Base-by-base conservation (phyloP, 2,797 vertebrate genomes). In the Myotis pilosus region DNA sequence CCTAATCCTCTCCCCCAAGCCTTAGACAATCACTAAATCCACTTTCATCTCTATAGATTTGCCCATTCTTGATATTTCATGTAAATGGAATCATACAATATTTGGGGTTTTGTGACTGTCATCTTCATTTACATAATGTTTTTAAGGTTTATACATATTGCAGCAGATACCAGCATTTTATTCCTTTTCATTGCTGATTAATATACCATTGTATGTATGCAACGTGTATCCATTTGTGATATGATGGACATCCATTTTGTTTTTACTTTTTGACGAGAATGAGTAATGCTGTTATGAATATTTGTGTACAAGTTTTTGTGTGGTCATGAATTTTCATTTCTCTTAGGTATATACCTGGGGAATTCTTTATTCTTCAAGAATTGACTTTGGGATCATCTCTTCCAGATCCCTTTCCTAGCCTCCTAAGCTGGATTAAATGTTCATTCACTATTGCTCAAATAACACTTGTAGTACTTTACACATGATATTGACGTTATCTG, bases 111-210 rank as follows among this genome's bases (percentile, higher is more conserved):
- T 92, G 49, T 92, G 66, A 91, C 30, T 89, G 49, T 30, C 53
- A 80, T 92, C 69, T 94, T 95, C 5, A 72, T 19, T 95, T 88
- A 49, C 62, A 30, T 89, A 33, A 51, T 91, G 25, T 89, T 91
- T 96, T 95, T 81, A 86, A 74, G 38, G 33, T 79, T 94, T n/a
- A 69, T 85, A 38, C 6, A 69, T 91, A 47, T 55, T 92, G 8
- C 62, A 92, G 69, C 12, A 66, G 78, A 16, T 83, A 71, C 83
- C 82, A 89, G 0, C 49, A 81, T 28, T 90, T 93, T 5, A 47
- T 94, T 94, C 22, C 16, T 91, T 88, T 88, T 62, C 53, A 84
- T 90, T 79, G 25, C 38, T 79, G 68, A 79, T 62, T 87, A 85
- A n/a, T 79, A 69, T 41, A 71, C 33, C 25, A 20, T 85, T 64